phyloP scores from a whole-genome alignment of 2,113 vertebrate species.

The Candoia aspera region DNA sequence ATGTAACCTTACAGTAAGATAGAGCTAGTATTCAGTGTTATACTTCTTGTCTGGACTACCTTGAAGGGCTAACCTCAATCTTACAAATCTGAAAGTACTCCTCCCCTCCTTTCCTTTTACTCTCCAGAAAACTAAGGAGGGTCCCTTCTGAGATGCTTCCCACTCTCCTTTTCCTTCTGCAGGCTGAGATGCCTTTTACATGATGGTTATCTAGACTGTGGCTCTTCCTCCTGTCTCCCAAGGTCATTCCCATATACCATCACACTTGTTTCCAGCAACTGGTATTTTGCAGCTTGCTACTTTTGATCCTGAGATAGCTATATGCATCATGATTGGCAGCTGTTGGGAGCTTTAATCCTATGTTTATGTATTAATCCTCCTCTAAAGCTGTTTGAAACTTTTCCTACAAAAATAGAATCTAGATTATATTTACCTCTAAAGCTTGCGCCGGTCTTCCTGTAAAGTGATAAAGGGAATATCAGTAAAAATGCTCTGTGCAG shows the following conservation, averaged over 20 bases:
- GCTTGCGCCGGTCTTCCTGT: neutral
- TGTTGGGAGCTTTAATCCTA: neutral
- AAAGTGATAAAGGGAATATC: neutral
- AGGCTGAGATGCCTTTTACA: neutral
- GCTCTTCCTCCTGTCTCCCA: neutral
- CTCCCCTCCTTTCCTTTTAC: neutral
- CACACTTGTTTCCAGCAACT: neutral
- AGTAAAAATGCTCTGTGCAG: neutral
- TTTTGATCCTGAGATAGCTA: neutral
- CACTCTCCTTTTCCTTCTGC: neutral
- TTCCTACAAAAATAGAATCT: neutral
- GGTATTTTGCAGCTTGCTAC: neutral
- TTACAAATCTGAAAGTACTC: neutral
- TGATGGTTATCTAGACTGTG: neutral
- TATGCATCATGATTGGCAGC: neutral
- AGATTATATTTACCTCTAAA: neutral
- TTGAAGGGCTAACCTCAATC: no score
- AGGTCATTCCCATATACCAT: neutral
- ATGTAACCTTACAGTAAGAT: no score
- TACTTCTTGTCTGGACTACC: no score
- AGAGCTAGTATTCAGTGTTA: no score
- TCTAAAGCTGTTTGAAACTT: neutral
- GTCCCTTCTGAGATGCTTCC: neutral
- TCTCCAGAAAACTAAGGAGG: neutral
- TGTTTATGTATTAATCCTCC: neutral